phyloP scores from a whole-genome alignment of 2,888 invertebrate genomes.

The Caradrina clavipalpis region DNA sequence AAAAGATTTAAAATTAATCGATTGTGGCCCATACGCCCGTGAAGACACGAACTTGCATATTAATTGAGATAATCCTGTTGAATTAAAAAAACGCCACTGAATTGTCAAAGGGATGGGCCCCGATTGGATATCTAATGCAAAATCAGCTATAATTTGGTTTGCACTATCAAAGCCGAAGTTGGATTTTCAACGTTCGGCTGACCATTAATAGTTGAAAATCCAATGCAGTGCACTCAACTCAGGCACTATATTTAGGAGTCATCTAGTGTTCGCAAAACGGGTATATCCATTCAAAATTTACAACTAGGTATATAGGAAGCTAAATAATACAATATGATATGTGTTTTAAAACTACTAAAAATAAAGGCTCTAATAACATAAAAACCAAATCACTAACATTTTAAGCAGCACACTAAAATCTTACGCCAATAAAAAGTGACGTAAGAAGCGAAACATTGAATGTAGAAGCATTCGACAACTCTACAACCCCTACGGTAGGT shows the following conservation, averaged over 20 bases:
- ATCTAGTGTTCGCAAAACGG: too few relatives aligned
- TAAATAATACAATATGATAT: too few relatives aligned
- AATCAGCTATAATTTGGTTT: constrained; percentile 6
- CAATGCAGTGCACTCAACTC: too few relatives aligned
- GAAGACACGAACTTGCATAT: constrained; percentile 63
- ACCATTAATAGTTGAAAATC: too few relatives aligned
- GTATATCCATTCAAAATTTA: too few relatives aligned
- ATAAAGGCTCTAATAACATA: not conserved
- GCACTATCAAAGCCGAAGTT: too few relatives aligned
- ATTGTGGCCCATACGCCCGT: constrained; percentile 66
- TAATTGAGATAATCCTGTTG: constrained; percentile 70
- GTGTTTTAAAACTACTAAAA: not conserved
- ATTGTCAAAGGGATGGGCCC: constrained; percentile 20
- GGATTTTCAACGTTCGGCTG: too few relatives aligned
- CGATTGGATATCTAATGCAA: constrained; percentile 14
- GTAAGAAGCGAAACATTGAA: constrained; percentile 54
- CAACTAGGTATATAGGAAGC: too few relatives aligned
- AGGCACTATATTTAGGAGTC: too few relatives aligned
- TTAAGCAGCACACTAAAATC: constrained; percentile 14
- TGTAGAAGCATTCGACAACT: constrained; percentile 73
- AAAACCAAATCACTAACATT: not conserved
- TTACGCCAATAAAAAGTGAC: constrained; percentile 46
- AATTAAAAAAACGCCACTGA: constrained; percentile 37
- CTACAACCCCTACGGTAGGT: constrained; percentile 84
- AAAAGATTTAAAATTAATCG: constrained; percentile 68